These are phyloP conservation scores for Sphyrna mokarran DNA, from an alignment of 2,113 vertebrate species.

Conservation along the genomic window DNA sequence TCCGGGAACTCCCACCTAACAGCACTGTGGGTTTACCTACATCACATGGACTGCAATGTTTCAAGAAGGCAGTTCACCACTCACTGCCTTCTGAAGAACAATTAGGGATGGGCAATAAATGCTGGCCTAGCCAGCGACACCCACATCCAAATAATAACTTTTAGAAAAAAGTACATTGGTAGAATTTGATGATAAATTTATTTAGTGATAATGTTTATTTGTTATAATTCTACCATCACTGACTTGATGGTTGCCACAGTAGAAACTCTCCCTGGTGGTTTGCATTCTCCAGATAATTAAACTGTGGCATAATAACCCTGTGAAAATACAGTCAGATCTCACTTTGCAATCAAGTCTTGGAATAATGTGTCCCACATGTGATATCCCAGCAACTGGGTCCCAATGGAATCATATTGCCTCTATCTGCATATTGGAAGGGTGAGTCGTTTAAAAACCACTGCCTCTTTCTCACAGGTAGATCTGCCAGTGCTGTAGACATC, in stretches of 20 bases:
- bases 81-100: background rate
- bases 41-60: background rate
- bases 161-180: background rate
- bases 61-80: background rate
- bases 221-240: background rate
- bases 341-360: constrained; percentile 8
- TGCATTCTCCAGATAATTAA: background rate
- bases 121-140: background rate
- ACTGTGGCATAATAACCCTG: background rate
- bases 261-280: background rate
- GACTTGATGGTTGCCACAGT: background rate
- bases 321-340: constrained; percentile 7
- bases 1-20: background rate
- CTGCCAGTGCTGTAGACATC: background rate
- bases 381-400: background rate
- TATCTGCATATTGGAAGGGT: background rate
- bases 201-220: background rate
- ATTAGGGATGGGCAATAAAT: background rate
- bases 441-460: background rate
- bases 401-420: background rate
- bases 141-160: background rate
- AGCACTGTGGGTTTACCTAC: background rate
- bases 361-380: constrained; percentile 22
- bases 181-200: background rate
- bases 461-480: background rate